Conservation (phyloP, 2,113 vertebrate genomes). For the Baryphthengus martii region DNA sequence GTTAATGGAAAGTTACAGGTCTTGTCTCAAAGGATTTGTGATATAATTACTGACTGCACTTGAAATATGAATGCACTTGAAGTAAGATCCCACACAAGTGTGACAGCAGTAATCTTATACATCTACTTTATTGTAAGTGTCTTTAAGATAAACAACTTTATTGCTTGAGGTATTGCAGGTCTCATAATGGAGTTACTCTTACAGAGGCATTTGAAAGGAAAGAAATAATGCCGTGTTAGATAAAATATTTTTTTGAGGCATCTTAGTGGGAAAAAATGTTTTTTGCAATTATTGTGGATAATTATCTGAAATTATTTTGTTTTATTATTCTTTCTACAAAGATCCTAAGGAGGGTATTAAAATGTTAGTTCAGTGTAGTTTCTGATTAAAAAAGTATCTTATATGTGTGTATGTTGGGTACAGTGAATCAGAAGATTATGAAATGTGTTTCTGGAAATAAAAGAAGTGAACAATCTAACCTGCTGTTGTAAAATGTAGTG, state of each 20-base stretch:
- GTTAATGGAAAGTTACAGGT: background rate
- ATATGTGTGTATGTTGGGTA: background rate
- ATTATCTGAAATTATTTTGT: background rate
- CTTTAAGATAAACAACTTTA: background rate
- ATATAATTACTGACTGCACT: background rate
- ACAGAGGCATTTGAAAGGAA: background rate
- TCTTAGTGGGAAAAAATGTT: background rate
- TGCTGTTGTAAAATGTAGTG: background rate
- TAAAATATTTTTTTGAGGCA: background rate
- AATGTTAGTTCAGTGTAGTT: background rate
- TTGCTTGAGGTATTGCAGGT: background rate
- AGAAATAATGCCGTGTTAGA: background rate
- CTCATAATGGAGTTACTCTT: background rate
- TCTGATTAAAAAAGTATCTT: background rate
- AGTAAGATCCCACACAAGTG: background rate
- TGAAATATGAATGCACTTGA: background rate
- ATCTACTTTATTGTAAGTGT: background rate
- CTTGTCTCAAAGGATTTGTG: background rate
- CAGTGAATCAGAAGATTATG: background rate
- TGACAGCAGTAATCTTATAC: background rate
- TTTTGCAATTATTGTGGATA: background rate
- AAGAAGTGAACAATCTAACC: background rate
- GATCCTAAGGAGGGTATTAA: background rate
- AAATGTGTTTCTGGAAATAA: background rate
- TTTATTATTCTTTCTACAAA: background rate